Conservation (phyloP, 2,797 vertebrate genomes). For the Eulemur albifrons region DNA sequence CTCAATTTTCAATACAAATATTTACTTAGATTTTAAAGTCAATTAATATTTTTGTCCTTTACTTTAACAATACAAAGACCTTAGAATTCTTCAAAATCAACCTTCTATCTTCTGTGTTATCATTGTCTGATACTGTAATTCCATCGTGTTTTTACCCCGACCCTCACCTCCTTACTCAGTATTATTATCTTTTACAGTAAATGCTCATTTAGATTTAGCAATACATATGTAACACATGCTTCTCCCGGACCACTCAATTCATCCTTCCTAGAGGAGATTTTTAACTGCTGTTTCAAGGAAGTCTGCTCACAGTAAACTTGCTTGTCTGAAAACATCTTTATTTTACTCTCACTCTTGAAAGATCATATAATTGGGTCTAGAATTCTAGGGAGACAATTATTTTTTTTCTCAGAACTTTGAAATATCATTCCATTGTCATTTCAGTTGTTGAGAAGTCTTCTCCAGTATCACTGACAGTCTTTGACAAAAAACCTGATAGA, state of each 20-base stretch:
- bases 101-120: background rate
- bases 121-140: background rate
- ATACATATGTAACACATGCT: background rate
- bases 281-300: background rate
- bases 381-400: background rate
- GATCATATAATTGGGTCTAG: background rate
- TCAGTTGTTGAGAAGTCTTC: background rate
- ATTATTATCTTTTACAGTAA: background rate
- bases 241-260: background rate
- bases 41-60: background rate
- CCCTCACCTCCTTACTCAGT: background rate
- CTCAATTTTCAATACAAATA: background rate
- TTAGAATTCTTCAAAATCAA: background rate
- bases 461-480: background rate
- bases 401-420: background rate
- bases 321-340: background rate
- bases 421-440: background rate
- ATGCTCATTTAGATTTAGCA: background rate
- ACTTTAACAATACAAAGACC: background rate
- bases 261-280: background rate
- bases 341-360: background rate
- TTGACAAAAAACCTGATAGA: background rate
- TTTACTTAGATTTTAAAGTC: background rate
- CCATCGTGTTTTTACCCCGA: background rate
- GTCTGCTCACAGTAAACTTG: background rate